Evolutionary conservation across 2,888 invertebrate species (phyloP).

Genomic region (Chorisops tibialis): DNA sequence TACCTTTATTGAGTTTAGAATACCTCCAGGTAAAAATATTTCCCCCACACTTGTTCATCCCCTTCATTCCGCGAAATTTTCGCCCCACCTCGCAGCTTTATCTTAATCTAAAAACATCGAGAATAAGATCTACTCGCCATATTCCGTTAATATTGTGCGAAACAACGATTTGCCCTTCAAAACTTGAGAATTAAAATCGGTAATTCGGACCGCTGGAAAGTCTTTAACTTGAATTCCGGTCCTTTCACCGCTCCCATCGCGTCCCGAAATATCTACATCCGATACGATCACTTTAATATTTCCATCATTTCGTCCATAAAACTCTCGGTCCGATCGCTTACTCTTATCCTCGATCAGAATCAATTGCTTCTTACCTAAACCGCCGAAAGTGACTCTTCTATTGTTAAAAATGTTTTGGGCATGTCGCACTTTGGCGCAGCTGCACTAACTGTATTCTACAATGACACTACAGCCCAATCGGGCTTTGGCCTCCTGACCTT

Average conservation of each 20-base stretch:
- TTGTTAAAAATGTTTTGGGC: too few species aligned
- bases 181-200: constrained; percentile 67
- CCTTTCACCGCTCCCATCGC: neutral
- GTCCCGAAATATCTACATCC: constrained; percentile 50
- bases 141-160: constrained; percentile 57
- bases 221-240: constrained; percentile 65
- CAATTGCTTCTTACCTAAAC: constrained; percentile 73
- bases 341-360: constrained; percentile 81
- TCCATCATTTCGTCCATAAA: constrained; percentile 79
- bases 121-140: constrained; percentile 45
- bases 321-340: constrained; percentile 61
- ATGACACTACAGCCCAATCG: too few species aligned
- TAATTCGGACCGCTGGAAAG: constrained; percentile 75
- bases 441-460: too few species aligned
- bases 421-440: too few species aligned
- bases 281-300: constrained; percentile 77
- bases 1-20: too few species aligned
- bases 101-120: too few species aligned
- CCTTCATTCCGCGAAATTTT: too few species aligned
- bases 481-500: too few species aligned
- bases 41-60: too few species aligned
- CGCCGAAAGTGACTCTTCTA: too few species aligned
- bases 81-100: too few species aligned
- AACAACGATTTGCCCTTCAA: constrained; percentile 70
- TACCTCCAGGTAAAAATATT: too few species aligned